phyloP scores from a whole-genome alignment of 2,888 invertebrate genomes.

The Himalopsyche japonica region DNA sequence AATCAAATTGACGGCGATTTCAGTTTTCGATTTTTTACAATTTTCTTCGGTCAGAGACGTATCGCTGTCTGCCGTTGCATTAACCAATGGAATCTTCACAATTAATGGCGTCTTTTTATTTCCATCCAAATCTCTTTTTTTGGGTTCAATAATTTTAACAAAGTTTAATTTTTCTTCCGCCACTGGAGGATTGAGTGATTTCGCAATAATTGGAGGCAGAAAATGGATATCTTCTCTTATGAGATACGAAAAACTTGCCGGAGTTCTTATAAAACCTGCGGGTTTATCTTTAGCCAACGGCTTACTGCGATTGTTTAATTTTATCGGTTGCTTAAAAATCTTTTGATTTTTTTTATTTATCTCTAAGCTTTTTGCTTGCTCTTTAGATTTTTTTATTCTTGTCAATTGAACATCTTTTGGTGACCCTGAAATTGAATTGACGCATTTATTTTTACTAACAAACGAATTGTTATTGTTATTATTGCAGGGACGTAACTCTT shows the following conservation, averaged over 20 bases:
- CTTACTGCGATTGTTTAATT: background rate
- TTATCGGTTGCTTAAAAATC: background rate
- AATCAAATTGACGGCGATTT: background rate
- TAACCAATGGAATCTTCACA: conserved; percentile 12
- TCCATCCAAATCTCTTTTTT: background rate
- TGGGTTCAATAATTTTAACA: background rate
- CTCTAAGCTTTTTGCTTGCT: background rate
- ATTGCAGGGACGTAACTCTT: background rate
- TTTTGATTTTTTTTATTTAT: background rate
- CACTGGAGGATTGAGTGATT: conserved; percentile 8
- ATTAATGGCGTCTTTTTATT: conserved; percentile 8
- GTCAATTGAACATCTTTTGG: background rate
- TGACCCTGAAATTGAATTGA: background rate
- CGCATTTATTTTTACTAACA: background rate
- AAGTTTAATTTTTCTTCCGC: background rate
- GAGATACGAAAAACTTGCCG: background rate
- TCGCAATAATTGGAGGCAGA: conserved; percentile 24
- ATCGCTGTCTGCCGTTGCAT: background rate
- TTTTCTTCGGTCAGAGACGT: background rate
- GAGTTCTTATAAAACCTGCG: background rate
- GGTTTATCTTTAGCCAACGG: background rate
- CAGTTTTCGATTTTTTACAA: background rate
- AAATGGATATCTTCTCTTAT: background rate
- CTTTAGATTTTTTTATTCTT: background rate
- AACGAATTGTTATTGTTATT: background rate